Percentiles rank a stretch among this genome's conserved stretches.
phyloP scores from a whole-genome alignment of 2,888 invertebrate genomes.

The Dermolepida albohirtum region DNA sequence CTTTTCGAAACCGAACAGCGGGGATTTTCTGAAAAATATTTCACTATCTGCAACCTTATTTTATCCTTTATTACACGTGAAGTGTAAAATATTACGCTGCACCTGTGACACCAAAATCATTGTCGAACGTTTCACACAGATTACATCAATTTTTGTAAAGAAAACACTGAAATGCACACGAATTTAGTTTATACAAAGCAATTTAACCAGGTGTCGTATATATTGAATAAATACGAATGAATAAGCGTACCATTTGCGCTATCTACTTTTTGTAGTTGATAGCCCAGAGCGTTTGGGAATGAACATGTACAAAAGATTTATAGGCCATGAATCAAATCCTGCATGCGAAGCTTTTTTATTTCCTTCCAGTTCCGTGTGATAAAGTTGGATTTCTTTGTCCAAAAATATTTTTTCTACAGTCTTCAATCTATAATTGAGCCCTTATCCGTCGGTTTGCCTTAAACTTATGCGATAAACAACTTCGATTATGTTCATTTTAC shows the following conservation, averaged over 20 bases:
- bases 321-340: slow-evolving; percentile 40
- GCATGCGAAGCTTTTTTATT: slow-evolving; percentile 36
- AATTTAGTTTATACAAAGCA: no score
- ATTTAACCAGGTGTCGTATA: slow-evolving; percentile 26
- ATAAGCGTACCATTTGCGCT: slow-evolving; percentile 9
- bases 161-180: no score
- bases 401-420: slow-evolving; percentile 13
- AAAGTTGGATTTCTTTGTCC: slow-evolving; percentile 27
- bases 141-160: no score
- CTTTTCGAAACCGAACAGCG: background rate
- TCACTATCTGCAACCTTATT: background rate
- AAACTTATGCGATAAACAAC: no score
- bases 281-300: slow-evolving; percentile 28
- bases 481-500: no score
- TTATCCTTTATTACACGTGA: no score
- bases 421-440: slow-evolving; percentile 24
- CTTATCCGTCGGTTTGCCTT: no score
- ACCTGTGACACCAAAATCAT: no score
- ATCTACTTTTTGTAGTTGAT: slow-evolving; percentile 26
- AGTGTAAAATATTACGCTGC: no score
- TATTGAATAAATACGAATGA: slow-evolving; percentile 34
- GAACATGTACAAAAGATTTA: slow-evolving; percentile 41
- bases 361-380: slow-evolving; percentile 18
- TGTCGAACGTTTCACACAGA: no score
- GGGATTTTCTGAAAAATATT: background rate